phyloP scores from a whole-genome alignment of 2,797 vertebrate species.

The Paratrypauchen microcephalus region DNA sequence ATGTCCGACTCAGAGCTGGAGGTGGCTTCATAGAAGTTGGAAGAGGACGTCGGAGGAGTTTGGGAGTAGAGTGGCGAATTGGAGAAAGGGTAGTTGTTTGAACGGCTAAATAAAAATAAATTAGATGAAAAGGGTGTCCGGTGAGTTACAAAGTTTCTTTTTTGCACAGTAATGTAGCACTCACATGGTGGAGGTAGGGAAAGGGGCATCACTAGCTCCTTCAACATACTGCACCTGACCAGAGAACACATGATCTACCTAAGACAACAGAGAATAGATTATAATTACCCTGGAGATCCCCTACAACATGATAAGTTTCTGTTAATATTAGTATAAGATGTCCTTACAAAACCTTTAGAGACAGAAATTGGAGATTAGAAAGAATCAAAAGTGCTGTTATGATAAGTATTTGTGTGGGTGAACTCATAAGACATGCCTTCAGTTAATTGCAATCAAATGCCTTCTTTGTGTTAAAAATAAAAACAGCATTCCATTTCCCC shows the following conservation, averaged over 20 bases:
- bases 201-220: constrained; percentile 74
- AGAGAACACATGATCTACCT: constrained; percentile 87
- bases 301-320: neutral
- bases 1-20: constrained; percentile 82
- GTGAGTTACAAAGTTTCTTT: neutral
- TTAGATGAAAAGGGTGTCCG: neutral
- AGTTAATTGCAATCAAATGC: neutral
- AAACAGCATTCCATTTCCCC: neutral
- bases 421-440: too few relatives aligned
- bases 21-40: constrained; percentile 83
- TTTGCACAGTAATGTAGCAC: constrained; percentile 34
- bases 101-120: constrained; percentile 73
- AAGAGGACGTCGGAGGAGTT: constrained; percentile 71
- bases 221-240: constrained; percentile 91
- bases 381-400: neutral
- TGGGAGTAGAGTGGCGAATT: constrained; percentile 86
- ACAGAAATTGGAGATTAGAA: neutral
- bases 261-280: constrained; percentile 24
- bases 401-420: neutral
- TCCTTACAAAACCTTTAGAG: neutral
- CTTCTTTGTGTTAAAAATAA: neutral
- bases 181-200: constrained; percentile 83
- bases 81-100: constrained; percentile 83
- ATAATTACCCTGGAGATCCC: neutral
- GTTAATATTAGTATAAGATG: neutral